Base-by-base conservation (phyloP, 2,888 invertebrate genomes). In the Portevinia maculata region DNA sequence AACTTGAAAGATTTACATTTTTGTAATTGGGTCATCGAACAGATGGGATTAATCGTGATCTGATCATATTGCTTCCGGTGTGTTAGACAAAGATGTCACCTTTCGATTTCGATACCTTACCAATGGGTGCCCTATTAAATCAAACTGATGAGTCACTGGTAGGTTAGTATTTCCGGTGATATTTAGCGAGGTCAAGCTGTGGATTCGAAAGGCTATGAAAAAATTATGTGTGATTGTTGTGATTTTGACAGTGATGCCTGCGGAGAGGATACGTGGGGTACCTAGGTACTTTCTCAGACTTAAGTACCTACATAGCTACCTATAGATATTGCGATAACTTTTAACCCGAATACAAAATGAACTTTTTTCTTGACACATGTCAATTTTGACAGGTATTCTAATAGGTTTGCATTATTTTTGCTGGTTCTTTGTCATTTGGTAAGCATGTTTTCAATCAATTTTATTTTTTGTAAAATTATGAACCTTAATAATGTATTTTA, bases 91-190 rank as follows among this genome's bases (percentile, higher is more conserved):
- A 46, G 32, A 48, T 48, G 34, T 48, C 48, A 48, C 41, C 28
- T 41, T 57, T 57, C 57, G 15, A 15, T 41, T 57, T 57, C 28
- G 57, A 41, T 60, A n/a, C 6, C 1, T n/a, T 44, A 17, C 9
- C n/a, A 9, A n/a, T 7, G 19, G n/a, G 24, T 4, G 24, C 48
- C 28, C 24, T n/a, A 13, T 48, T 19, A 11, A 28, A 15, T 17
- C 15, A 32, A 15, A 11, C 1, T 21, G 21, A 30, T 65, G 39
- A 53, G 41, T 65, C 52, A 65, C 19, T 30, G 17, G 17, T n/a
- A n/a, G n/a, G n/a, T n/a, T n/a, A n/a, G n/a, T 57, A 46, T 30
- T 69, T 69, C 69, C 69, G 69, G 69, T 55, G 53, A 15, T 30
- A 65, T 65, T 65, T 41, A 28, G 34, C 21, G 41, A 44, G 32